Percentiles rank a stretch among this genome's conserved stretches.
These are phyloP conservation scores for Lordiphosa andalusiaca DNA, from an alignment of 2,888 invertebrate species.

Conservation along the genomic window DNA sequence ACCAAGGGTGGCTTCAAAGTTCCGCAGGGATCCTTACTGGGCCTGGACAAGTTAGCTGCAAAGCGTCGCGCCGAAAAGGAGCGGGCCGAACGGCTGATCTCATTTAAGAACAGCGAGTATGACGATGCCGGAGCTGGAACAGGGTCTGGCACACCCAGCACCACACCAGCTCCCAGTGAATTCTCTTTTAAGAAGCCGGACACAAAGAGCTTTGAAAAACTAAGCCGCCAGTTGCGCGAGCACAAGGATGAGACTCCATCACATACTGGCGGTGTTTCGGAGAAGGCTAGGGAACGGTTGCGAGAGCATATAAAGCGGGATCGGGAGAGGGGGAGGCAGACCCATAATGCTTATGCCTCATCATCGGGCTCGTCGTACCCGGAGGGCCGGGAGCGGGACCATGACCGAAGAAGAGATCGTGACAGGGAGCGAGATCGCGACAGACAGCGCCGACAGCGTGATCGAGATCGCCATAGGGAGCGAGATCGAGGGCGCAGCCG, in stretches of 20 bases:
- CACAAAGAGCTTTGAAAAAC: slow-evolving; percentile 75
- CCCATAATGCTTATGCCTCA: background rate
- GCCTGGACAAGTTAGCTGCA: slow-evolving; percentile 92
- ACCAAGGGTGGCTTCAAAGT: slow-evolving; percentile 84
- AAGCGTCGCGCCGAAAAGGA: slow-evolving; percentile 84
- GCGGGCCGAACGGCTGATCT: slow-evolving; percentile 84
- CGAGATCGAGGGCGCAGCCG: slow-evolving; percentile 55
- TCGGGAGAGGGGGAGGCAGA: slow-evolving; percentile 57
- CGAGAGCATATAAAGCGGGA: slow-evolving; percentile 84
- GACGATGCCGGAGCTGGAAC: slow-evolving; percentile 76
- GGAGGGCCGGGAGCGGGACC: slow-evolving; percentile 36
- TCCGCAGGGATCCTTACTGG: slow-evolving; percentile 88
- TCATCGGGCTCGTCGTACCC: slow-evolving; percentile 5
- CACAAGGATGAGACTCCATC: slow-evolving; percentile 95
- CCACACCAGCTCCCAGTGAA: slow-evolving; percentile 56
- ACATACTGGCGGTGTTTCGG: slow-evolving; percentile 94
- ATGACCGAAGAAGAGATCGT: slow-evolving; percentile 77
- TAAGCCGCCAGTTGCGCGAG: slow-evolving; percentile 86
- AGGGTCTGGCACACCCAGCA: slow-evolving; percentile 26
- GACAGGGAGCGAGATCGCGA: slow-evolving; percentile 60
- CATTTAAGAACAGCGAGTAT: slow-evolving; percentile 83
- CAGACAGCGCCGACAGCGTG: slow-evolving; percentile 48
- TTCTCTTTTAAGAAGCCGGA: slow-evolving; percentile 79
- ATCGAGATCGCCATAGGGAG: slow-evolving; percentile 60
- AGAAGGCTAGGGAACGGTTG: slow-evolving; percentile 84